Percentiles rank a stretch among this genome's conserved stretches.
Evolutionary conservation across 2,888 invertebrate genomes (phyloP).

Genomic region (Lasioglossum vierecki): DNA sequence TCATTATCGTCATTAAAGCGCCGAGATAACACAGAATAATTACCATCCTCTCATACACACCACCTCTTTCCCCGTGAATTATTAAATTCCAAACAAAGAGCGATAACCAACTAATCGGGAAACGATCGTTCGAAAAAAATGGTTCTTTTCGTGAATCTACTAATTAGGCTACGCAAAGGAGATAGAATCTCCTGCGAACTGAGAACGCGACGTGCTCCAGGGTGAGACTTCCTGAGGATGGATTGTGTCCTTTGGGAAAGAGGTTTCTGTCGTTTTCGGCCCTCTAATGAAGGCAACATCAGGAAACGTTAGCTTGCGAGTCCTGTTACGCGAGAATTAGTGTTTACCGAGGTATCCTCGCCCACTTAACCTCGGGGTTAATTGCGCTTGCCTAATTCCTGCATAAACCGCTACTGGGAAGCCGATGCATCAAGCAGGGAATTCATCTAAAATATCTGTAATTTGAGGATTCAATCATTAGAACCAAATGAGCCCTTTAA

Average conservation of each 20-base stretch:
- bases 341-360: not conserved
- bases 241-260: constrained; percentile 18
- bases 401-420: not conserved
- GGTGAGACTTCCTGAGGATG: not conserved
- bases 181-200: constrained; percentile 15
- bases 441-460: not conserved
- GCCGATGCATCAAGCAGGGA: not conserved
- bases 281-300: not conserved
- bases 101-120: constrained; percentile 17
- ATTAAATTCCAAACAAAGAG: constrained; percentile 19
- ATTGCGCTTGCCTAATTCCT: not conserved
- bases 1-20: constrained; percentile 39
- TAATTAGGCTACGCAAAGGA: not conserved
- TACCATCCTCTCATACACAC: not conserved
- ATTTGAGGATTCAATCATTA: not conserved
- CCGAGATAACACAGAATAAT: constrained; percentile 32
- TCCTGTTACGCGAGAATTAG: not conserved
- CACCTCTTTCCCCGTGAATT: not conserved
- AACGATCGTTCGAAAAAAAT: not conserved
- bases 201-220: not conserved
- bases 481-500: not conserved
- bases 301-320: not conserved
- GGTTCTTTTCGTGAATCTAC: not conserved
- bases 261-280: constrained; percentile 1
- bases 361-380: not conserved